These are phyloP conservation scores for Podiceps cristatus DNA, from an alignment of 2,113 vertebrate species.

Conservation along the genomic window DNA sequence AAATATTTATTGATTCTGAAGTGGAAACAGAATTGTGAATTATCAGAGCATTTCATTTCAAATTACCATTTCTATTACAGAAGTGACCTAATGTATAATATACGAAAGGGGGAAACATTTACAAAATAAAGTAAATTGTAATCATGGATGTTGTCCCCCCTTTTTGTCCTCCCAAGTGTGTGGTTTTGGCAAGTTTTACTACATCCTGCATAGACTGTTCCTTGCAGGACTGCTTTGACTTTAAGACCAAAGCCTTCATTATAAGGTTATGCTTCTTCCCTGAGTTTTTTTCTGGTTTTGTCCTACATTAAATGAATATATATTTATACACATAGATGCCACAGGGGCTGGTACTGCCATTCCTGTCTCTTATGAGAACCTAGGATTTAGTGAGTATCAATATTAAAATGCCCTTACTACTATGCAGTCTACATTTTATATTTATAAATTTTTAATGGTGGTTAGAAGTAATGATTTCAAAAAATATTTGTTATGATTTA, in stretches of 20 bases:
- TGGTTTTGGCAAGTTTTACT: background rate
- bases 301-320: background rate
- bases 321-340: background rate
- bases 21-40: background rate
- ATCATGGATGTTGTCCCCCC: background rate
- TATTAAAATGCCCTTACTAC: background rate
- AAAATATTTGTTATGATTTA: background rate
- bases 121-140: background rate
- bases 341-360: background rate
- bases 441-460: background rate
- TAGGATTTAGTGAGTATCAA: background rate
- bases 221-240: background rate
- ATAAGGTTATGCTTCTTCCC: background rate
- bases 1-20: background rate
- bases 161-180: background rate
- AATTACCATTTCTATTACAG: background rate
- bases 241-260: background rate
- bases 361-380: background rate
- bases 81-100: background rate
- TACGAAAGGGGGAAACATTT: accelerated
- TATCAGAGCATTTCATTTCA: background rate
- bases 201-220: background rate
- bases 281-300: background rate
- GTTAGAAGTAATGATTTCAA: background rate
- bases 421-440: background rate